A percentile compares a stretch with the other conserved stretches of the same genome.
These are phyloP conservation scores for Cerceris rybyensis DNA, from an alignment of 2,888 invertebrate genomes.

Conservation along the genomic window DNA sequence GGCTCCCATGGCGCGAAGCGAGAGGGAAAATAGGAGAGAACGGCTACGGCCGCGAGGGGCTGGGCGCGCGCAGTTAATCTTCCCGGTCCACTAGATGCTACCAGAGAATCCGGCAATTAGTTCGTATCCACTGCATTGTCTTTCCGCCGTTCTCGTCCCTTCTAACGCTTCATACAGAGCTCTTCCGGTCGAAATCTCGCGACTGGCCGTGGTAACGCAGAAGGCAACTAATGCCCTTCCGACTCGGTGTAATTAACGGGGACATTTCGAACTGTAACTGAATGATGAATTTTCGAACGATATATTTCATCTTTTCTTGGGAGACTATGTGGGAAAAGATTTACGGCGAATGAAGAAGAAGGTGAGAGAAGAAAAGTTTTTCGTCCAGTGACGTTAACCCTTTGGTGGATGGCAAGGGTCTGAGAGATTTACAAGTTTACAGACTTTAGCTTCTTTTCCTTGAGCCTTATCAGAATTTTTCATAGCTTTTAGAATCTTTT, in stretches of 20 bases:
- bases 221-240: constrained; percentile 57
- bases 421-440: too few species aligned
- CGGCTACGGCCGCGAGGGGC: constrained; percentile 33
- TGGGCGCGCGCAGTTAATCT: constrained; percentile 74
- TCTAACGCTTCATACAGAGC: constrained; percentile 61
- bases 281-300: neutral
- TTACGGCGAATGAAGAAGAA: too few species aligned
- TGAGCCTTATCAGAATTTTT: too few species aligned
- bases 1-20: constrained; percentile 25
- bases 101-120: constrained; percentile 78
- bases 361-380: too few species aligned
- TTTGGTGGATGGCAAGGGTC: too few species aligned
- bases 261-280: constrained; percentile 23
- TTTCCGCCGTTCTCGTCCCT: constrained; percentile 60
- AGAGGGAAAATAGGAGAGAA: constrained; percentile 49
- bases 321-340: neutral
- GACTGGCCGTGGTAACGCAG: constrained; percentile 44
- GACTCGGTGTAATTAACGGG: constrained; percentile 62
- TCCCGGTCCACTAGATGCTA: constrained; percentile 77
- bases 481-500: too few species aligned
- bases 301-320: neutral
- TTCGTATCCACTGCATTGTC: constrained; percentile 76
- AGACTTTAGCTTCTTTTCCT: too few species aligned
- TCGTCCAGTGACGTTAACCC: too few species aligned
- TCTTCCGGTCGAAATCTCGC: constrained; percentile 59